Base-by-base conservation (phyloP, 2,888 invertebrate genomes). In the Sceliomorpha sp. region DNA sequence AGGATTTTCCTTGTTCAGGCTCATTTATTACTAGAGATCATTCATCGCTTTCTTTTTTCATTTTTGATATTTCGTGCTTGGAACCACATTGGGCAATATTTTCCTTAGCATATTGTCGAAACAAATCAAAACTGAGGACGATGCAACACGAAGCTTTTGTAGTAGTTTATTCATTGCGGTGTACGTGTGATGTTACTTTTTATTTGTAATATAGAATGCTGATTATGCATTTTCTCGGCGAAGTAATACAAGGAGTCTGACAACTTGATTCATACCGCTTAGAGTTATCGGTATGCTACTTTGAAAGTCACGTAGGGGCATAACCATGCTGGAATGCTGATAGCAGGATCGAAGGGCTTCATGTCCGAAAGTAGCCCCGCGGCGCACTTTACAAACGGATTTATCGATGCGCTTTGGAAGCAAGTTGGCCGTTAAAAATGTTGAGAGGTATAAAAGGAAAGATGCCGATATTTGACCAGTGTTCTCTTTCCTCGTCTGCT, bases 331-430 rank as follows among this genome's bases (percentile, higher is more conserved):
- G 53, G 58, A 66, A 66, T 66, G 66, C 56, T 51, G 66, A 66
- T 66, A 58, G 58, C 50, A 45, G 45, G 58, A 59, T 69, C 51
- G 47, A 42, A 63, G 48, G 53, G 51, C 14, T 39, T 62, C 37
- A 15, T 60, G 34, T 31, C 44, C 53, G 20, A 60, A 59, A 60
- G 55, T 62, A 40, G 51, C 40, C 48, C 27, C 47, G 58, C 53
- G 59, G 59, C 47, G 59, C 29, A 50, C 44, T 40, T 51, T 66
- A 55, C 39, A 50, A 14, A 78, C 77, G 75, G 76, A 78, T 81
- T 83, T 80, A 83, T 83, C 80, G 80, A 81, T 79, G 82, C 79
- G 79, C 83, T 80, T 80, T 81, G 79, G 78, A 76, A 80, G 77
- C 80, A 79, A 79, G 81, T 80, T 76, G 76, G 74, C 75, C 68